Evolutionary conservation across 2,113 vertebrate genomes (phyloP), one percentile per base, ranked within the genome.

Genomic region (Anguilla rostrata): DNA sequence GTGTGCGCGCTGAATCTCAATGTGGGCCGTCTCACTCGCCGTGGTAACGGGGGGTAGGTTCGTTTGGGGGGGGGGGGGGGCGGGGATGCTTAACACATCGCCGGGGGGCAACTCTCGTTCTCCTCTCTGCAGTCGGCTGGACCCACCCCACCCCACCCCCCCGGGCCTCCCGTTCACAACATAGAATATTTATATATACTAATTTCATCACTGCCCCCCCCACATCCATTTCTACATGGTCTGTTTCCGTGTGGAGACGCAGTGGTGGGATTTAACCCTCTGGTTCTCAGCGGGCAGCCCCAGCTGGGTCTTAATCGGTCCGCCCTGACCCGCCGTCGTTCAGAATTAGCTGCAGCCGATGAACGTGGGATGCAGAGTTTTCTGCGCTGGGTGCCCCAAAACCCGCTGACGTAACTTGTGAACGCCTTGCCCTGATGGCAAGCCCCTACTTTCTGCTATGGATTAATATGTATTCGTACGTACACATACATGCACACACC

Each of bases 31-130:
- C 93, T 95, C 93, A 95, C 94, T 94, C 94, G 93, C 89, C 91
- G 90, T 91, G 92, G 93, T 94, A 91, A 93, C 94, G 92, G 95
- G 94, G 94, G 95, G 94, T 95, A 95, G 95, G 96, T 95, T 92
- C 95, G 93, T 90, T 93, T 93, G 92, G 57, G 84, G 78, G 43
- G 4, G 4, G 43, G 39, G 75, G 84, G 46, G 46, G 78, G 80
- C 12, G 84, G 46, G 46, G 78, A 60, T 12, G 8, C 78, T 85
- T 85, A 85, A 60, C 49, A 39, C 22, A 26, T 34, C 26, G 84
- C 78, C 53, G 41, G 43, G 84, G 84, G 71, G 9, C 78, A 16
- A 40, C 43, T 78, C 60, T 66, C 7, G 22, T 14, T 39, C 78
- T 80, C 78, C 78, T 80, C 78, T 81, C 90, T 90, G 88, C 87